Evolutionary conservation across 92 coral and sea anemone species (phyloP), one percentile per base, ranked within the genome.

Genomic region (Epizoanthus scotinus): DNA sequence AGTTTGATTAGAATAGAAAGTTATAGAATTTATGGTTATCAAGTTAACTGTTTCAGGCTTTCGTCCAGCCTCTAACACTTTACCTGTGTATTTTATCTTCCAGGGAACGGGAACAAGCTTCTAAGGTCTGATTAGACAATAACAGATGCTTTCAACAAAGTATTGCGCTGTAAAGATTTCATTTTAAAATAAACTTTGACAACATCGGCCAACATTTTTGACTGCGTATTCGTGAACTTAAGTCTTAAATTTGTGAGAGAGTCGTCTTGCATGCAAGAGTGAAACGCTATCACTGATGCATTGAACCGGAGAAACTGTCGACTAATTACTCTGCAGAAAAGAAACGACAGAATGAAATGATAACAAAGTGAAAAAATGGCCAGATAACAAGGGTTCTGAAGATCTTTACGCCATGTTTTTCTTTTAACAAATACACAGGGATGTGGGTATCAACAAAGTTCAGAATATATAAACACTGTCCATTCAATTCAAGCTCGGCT

Each of bases 281-380:
- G 52, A 54, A 59, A n/a, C 36, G 29, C 54, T 22, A 54, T 58
- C 67, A 58, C 21, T 22, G 21, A 44, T 47, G 20, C 81, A 38
- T 1, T 75, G 22, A 36, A 36, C 22, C 54, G 19, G 50, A n/a
- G 21, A 13, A 20, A 9, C 18, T 18, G 17, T 20, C 61, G 55
- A 20, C 61, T 75, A 75, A 59, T 75, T 75, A 75, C 54, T 36
- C 59, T 7, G 8, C 36, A 27, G 59, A 34, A 73, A 71, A 73
- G 55, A 28, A 47, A 75, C 59, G 68, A 75, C 63, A 59, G 56
- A 75, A 59, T 34, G 13, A 58, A 75, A 59, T 34, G 13, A 58
- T 58, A 74, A 75, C 42, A 59, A 58, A 75, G 68, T 13, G 38
- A 60, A 59, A 57, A 75, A 21, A 54, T 40, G 64, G 40, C 58